Percentiles rank a stretch among this genome's conserved stretches.
phyloP scores from a whole-genome alignment of 1,140 invertebrate genomes.

The Berghia stephanieae region DNA sequence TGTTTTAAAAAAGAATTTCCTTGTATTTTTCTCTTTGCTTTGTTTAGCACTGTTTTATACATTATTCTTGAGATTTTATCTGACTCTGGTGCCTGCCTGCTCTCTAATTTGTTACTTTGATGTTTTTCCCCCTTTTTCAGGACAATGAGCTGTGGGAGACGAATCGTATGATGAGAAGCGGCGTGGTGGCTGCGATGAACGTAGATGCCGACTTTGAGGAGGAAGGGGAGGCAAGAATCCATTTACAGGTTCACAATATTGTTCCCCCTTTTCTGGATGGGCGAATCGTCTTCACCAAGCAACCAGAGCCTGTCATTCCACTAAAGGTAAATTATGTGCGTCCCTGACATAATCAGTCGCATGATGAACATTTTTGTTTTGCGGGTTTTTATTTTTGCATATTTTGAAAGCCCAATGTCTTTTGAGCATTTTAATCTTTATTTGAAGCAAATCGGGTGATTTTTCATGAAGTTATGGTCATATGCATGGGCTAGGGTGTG shows the following conservation, averaged over 20 bases:
- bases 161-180: slow-evolving; percentile 96
- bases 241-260: slow-evolving; percentile 97
- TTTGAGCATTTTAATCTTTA: too few relatives aligned
- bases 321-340: slow-evolving; percentile 71
- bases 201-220: slow-evolving; percentile 94
- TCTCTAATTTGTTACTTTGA: too few relatives aligned
- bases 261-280: slow-evolving; percentile 99
- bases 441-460: too few relatives aligned
- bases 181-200: slow-evolving; percentile 89
- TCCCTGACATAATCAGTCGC: slow-evolving; percentile 23
- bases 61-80: slow-evolving; percentile 75
- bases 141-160: slow-evolving; percentile 99
- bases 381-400: slow-evolving; percentile 14
- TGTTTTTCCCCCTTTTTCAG: slow-evolving; percentile 47
- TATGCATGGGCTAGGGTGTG: too few relatives aligned
- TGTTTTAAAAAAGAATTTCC: too few relatives aligned
- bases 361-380: too few relatives aligned
- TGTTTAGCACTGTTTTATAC: too few relatives aligned
- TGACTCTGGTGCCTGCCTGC: too few relatives aligned
- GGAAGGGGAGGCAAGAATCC: slow-evolving; percentile 89
- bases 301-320: slow-evolving; percentile 95
- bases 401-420: too few relatives aligned
- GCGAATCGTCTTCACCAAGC: slow-evolving; percentile 98
- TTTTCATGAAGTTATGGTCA: too few relatives aligned
- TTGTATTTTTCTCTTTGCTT: too few relatives aligned